Base-by-base conservation (phyloP, 2,113 vertebrate species). In the Eptesicus fuscus region DNA sequence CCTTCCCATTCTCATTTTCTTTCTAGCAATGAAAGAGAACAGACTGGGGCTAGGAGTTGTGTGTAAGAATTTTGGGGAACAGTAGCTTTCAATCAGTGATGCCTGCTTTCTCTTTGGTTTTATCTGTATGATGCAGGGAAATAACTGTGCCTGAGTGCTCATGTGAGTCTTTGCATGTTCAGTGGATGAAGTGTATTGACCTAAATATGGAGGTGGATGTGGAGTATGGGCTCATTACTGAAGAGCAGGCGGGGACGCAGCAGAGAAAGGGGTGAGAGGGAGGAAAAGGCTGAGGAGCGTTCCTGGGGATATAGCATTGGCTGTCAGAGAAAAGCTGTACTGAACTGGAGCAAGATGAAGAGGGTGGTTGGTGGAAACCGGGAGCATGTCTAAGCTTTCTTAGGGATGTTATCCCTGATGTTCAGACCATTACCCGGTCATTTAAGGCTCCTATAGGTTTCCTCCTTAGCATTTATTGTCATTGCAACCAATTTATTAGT, bases 301-400 rank as follows among this genome's bases (percentile, higher is more conserved):
- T 25, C 0, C 0, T 47, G 2, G 2, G 44, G 12, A 18, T 44
- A n/a, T 0, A 42, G 23, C 11, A n/a, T 5, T 10, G 40, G 10
- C 73, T 70, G 83, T 70, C 32, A 20, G 14, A 70, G 65, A 65
- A 53, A 65, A 70, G 17, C 12, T 30, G 4, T 37, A 16, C 16
- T 40, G 28, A 17, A 11, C 14, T 16, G n/a, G n/a, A 25, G 25
- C 37, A 47, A 67, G 23, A 20, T 20, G 74, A 35, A 65, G 49
- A 18, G 9, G 42, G 32, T 28, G 20, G 22, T 44, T n/a, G 7
- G 40, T 71, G 16, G 35, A 73, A 88, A 77, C 25, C 28, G 22
- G 5, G 7, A n/a, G 7, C 74, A 9, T 61, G 18, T 9, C 35
- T 89, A 3, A 30, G 6, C 42, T 83, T 83, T 61, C 7, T 76